Base-by-base conservation (phyloP, 2,888 invertebrate species). In the Epistrophe eligans region DNA sequence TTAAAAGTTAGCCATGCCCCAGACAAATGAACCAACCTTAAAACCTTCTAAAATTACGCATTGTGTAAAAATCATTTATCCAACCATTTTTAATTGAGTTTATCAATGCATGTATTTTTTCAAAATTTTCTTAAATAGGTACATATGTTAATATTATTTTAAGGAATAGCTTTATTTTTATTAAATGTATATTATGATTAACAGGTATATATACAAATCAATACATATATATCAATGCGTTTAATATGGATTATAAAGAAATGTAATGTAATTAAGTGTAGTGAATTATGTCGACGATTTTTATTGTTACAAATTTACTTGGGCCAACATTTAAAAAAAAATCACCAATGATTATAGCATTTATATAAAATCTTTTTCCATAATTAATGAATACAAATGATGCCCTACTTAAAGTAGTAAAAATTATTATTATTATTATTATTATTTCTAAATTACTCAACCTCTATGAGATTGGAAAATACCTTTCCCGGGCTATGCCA, bases 21-120 rank as follows among this genome's bases (percentile, higher is more conserved):
- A 74, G 17, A 57, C 38, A 45, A n/a, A 28, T 35, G 57, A 28
- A 64, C 8, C 19, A 60, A 76, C 43, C 15, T 45, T 55, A 38
- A 71, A 35, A 7, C 35, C 35, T 8, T 35, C 43, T 17, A 19
- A 50, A n/a, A 15, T n/a, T 2, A 40, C 19, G 40, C 15, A 24
- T 11, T 15, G 15, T 4, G 28, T 38, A 6, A 28, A 40, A 64
- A 62, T 13, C 24, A 40, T 62, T 43, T 43, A 9, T 62, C 7
- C 19, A 62, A 40, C 24, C n/a, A 35, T 57, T 17, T n/a, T 57
- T n/a, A 17, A 40, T 71, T 71, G 40, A 40, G 9, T 70, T 55
- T 28, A 3, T 35, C 11, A 28, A 40, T 40, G 55, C 67, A 64
- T 77, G 64, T 82, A 81, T 82, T 72, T 72, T 45, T 55, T 24